phyloP scores from a whole-genome alignment of 1,140 invertebrate genomes.

The Cataglyphis hispanica region DNA sequence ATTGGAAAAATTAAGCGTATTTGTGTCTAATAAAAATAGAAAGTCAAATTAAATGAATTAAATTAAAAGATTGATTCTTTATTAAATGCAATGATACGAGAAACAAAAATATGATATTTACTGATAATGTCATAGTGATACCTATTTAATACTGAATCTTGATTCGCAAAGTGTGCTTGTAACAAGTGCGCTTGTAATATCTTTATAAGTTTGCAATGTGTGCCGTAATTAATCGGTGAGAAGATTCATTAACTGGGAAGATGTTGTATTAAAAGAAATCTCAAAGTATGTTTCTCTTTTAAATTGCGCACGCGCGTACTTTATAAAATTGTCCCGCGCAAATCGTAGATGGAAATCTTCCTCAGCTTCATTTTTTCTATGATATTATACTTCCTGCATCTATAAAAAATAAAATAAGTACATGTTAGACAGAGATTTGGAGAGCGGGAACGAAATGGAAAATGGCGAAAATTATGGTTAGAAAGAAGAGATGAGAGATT shows the following conservation, averaged over 20 bases:
- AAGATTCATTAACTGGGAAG: neutral
- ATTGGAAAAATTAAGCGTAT: slow-evolving; percentile 6
- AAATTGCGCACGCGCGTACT: slow-evolving; percentile 13
- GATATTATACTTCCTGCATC: neutral
- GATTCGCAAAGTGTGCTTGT: neutral
- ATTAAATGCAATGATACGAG: neutral
- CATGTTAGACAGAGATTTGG: neutral
- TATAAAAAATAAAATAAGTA: slow-evolving; percentile 2
- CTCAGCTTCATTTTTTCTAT: neutral
- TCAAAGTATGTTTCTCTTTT: too few species aligned
- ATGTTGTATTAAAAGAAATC: neutral
- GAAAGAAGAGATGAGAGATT: neutral
- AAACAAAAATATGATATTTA: neutral
- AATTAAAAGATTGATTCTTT: neutral
- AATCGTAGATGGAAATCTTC: neutral
- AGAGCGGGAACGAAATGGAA: neutral
- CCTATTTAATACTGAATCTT: neutral
- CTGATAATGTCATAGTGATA: neutral
- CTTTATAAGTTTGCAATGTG: neutral
- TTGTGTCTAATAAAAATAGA: neutral
- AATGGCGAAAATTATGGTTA: neutral
- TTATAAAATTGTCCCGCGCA: slow-evolving; percentile 27
- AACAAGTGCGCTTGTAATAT: too few species aligned
- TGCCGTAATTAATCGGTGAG: neutral
- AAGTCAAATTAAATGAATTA: neutral